Evolutionary conservation across 2,888 invertebrate species (phyloP), one percentile per base, ranked within the genome.

Genomic region (Anthophora plumipes): DNA sequence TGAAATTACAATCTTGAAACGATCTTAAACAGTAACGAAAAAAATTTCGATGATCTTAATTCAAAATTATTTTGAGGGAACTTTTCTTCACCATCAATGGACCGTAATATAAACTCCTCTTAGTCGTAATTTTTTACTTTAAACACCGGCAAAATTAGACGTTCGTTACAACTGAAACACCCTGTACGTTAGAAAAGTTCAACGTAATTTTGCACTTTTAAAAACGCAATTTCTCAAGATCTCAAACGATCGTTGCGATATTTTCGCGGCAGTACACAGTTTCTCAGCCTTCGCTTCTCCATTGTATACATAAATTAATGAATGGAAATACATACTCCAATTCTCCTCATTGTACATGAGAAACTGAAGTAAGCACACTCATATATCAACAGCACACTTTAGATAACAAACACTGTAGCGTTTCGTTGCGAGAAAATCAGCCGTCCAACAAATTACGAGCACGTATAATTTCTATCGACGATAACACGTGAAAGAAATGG

Each of bases 331-430:
- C 12, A 50, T 11, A 52, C 39, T 39, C 11, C 37, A n/a, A 22
- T 66, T 66, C 39, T 52, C 52, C 22, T 22, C 6, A 14, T 39
- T 17, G 66, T 20, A 39, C 17, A 39, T 22, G 50, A 22, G 39
- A 52, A 22, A 39, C 52, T 22, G 17, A 39, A 50, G 64, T 22
- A 39, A 37, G 64, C 17, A 17, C 14, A 20, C 52, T 22, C 66
- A 17, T 52, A 39, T 39, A 66, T 66, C 66, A 66, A 37, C 39
- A 25, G 7, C 17, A 22, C 52, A 66, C 22, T 64, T 50, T 20
- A 50, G 64, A 50, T 64, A 64, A 50, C 64, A 50, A 64, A 37
- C 37, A 20, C 37, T 50, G 8, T 8, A n/a, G 57, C 57, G 31
- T 37, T n/a, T 31, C 31, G 31, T 31, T 22, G 43, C 31, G 22